Base-by-base conservation (phyloP, 2,888 invertebrate species). In the Eudasyphora cyanicolor region DNA sequence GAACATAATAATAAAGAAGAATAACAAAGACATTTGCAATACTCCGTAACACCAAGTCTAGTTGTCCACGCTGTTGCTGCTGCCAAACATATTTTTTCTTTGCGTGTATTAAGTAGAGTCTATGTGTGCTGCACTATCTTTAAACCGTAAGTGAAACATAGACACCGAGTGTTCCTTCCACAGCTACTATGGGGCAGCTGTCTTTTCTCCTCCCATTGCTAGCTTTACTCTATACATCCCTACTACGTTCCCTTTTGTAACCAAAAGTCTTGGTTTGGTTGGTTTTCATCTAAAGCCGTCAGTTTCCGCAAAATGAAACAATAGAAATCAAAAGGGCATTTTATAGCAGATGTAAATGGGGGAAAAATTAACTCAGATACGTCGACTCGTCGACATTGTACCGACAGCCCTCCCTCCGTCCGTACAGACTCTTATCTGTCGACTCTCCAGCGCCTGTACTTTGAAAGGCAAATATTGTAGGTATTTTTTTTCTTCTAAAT, bases 311-410 rank as follows among this genome's bases (percentile, higher is more conserved):
- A 78, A 79, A 71, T 57, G 78, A 71, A 42, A 81, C 78, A 79
- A 76, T 76, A 73, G 84, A 84, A 81, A 84, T 81, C 81, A 79
- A 67, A 84, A 84, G 84, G 84, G 81, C 78, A 79, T 81, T 74
- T 67, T 78, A 78, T 27, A 51, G 45, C 5, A 62, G 64, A 80
- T 67, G 67, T 42, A 67, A 67, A 67, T 67, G 71, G 75, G 76
- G 75, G 32, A 79, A 83, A n/a, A 67, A 73, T 78, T 79, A 84
- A 80, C 45, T 69, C 24, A 42, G 57, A 38, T 57, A 38, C n/a
- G 17, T 54, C 57, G 32, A 73, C 54, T 35, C 54, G 35, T 10
- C 42, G 8, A 70, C 29, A 24, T n/a, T 17, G 27, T 27, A 19
- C 27, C 19, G 24, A 49, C 57, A 67, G 21, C 45, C 6, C n/a